Percentiles rank a stretch among this genome's conserved stretches.
These are phyloP conservation scores for Rhinolophus sinicus DNA, from an alignment of 2,113 vertebrate species.

Conservation along the genomic window DNA sequence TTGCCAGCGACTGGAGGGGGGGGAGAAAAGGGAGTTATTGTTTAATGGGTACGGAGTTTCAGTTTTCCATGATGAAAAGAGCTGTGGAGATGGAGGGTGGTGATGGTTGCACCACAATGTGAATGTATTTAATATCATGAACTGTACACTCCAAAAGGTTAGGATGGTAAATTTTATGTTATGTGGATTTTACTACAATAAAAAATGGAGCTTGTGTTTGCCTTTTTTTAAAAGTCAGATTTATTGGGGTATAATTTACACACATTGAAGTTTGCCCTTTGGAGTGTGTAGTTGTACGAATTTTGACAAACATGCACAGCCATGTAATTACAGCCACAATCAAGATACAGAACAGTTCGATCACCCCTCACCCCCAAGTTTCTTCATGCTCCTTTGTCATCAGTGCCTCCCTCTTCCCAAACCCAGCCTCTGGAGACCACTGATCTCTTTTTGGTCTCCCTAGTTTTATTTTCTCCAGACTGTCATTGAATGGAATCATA, in stretches of 20 bases:
- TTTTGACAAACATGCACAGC: not conserved
- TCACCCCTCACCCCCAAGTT: not conserved
- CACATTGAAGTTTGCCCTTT: not conserved
- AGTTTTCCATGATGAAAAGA: not conserved
- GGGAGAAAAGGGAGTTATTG: fast-evolving
- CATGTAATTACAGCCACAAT: too few species aligned
- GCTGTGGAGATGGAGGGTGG: not conserved
- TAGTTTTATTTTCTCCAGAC: not conserved
- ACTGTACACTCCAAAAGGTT: not conserved
- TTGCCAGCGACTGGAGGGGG: too few species aligned
- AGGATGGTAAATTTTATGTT: not conserved
- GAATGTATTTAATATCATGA: not conserved
- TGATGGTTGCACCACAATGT: fast-evolving
- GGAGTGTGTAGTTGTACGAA: not conserved
- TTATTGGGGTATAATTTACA: not conserved
- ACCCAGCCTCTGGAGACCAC: not conserved
- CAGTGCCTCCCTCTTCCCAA: not conserved
- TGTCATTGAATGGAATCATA: not conserved
- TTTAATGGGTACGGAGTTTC: not conserved
- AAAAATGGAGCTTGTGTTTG: not conserved
- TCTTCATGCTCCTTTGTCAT: not conserved
- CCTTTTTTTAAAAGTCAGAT: not conserved
- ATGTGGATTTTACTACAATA: not conserved
- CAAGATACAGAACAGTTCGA: not conserved
- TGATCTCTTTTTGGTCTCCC: not conserved